Evolutionary conservation across 1,140 invertebrate genomes (phyloP), one percentile per base, ranked within the genome.

Genomic region (Drosophila nannoptera): DNA sequence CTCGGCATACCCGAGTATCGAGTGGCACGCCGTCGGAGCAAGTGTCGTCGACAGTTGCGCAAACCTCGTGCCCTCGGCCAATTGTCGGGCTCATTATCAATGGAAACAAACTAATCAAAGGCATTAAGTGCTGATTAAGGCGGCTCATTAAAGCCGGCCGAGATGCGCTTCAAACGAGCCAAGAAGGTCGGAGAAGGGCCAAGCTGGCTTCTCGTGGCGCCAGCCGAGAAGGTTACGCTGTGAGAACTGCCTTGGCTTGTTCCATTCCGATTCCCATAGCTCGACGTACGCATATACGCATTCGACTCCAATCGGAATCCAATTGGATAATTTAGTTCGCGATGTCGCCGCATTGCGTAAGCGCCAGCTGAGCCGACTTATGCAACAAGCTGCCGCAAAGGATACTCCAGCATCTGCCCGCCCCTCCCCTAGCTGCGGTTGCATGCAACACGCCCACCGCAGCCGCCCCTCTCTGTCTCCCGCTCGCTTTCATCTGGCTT

Each of bases 1-100:
- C 38, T 52, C 33, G 63, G 60, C 66, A 78, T 75, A 12, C 31
- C 29, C 12, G 48, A 50, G 7, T 12, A 60, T 68, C 40, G 66
- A 63, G 52, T 48, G 35, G 35, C 61, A 64, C 8, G 46, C 59
- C 48, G 9, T 52, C n/a, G 48, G 40, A 38, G 14, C 55, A 59
- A 59, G 31, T 59, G 42, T n/a, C 14, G 43, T n/a, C 55, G 43
- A 46, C 43, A 63, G 32, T 69, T 69, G 66, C 66, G 50, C 66
- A 63, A 63, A 42, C 16, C 11, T 12, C 52, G 32, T 53, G 50
- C 42, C 60, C 50, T 48, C 43, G 7, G 50, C 55, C 49, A 50
- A 14, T 60, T 52, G 55, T 60, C 46, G 8, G 14, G 48, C 31
- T 68, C 40, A 53, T 61, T 53, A 68, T 61, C 58, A 33, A 36